phyloP scores from a whole-genome alignment of 2,797 vertebrate genomes.

The Vespertilio murinus region DNA sequence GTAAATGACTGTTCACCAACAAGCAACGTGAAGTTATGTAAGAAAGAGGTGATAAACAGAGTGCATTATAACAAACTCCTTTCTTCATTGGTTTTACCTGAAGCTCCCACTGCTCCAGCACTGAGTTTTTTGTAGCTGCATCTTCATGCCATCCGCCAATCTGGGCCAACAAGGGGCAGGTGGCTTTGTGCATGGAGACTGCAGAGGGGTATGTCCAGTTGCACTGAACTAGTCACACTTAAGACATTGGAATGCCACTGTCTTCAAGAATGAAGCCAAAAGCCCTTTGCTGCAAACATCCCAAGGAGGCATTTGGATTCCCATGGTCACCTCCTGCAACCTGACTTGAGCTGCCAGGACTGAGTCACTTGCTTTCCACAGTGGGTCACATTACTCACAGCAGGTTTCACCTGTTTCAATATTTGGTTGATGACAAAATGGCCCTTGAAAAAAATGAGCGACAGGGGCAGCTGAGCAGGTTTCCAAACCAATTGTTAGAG shows the following conservation, averaged over 20 bases:
- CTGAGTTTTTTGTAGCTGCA: neutral
- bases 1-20: neutral
- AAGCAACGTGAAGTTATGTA: neutral
- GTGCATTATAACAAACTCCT: neutral
- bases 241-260: neutral
- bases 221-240: neutral
- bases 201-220: neutral
- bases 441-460: conserved; percentile 42
- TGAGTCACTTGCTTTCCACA: conserved; percentile 58
- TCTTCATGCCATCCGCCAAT: neutral
- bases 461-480: conserved; percentile 55
- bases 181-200: neutral
- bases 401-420: conserved; percentile 68
- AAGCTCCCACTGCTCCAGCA: neutral
- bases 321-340: neutral
- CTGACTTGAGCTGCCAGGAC: conserved; percentile 7
- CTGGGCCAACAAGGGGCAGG: fast-evolving
- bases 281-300: neutral
- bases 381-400: conserved; percentile 14
- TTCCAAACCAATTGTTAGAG: conserved; percentile 5
- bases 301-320: neutral
- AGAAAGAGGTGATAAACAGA: neutral
- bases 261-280: conserved; percentile 6
- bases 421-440: conserved; percentile 68
- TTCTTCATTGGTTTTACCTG: neutral